phyloP scores from a whole-genome alignment of 92 coral and sea anemone species.

The Paragorgia papillata region DNA sequence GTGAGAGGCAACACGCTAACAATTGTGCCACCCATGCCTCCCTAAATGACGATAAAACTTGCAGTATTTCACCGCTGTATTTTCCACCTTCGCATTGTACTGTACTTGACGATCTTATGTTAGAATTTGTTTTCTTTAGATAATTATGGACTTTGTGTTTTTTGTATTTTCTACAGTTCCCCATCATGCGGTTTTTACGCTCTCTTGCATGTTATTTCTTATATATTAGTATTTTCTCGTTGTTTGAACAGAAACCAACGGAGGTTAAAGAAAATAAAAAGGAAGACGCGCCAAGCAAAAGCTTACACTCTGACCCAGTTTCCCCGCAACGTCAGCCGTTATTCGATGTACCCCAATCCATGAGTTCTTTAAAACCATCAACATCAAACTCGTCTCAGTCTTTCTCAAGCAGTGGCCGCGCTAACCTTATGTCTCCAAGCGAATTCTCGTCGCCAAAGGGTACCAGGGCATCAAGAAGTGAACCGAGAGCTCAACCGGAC shows the following conservation, averaged over 20 bases:
- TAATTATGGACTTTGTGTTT: too few species aligned
- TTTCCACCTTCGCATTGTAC: too few species aligned
- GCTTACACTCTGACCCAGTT: background rate
- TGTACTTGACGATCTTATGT: too few species aligned
- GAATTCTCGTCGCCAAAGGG: conserved; percentile 33
- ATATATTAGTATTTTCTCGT: background rate
- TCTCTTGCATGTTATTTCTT: too few species aligned
- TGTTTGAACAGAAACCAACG: conserved; percentile 13
- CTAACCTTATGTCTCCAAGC: conserved; percentile 19
- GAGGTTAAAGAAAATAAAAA: background rate
- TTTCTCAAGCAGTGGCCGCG: background rate
- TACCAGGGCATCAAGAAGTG: background rate
- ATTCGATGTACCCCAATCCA: background rate
- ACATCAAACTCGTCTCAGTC: conserved; percentile 14
- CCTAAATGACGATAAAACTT: too few species aligned
- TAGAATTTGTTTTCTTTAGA: too few species aligned
- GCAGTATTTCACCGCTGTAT: too few species aligned
- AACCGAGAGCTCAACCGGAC: conserved; percentile 21
- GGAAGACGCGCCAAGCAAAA: background rate
- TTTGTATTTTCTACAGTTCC: too few species aligned
- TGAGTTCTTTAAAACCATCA: background rate
- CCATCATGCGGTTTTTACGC: too few species aligned
- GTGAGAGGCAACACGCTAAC: too few species aligned
- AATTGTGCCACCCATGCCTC: too few species aligned
- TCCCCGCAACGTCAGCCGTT: conserved; percentile 13